These are phyloP conservation scores for Alsophila aescularia DNA, from an alignment of 2,888 invertebrate species.

Conservation along the genomic window DNA sequence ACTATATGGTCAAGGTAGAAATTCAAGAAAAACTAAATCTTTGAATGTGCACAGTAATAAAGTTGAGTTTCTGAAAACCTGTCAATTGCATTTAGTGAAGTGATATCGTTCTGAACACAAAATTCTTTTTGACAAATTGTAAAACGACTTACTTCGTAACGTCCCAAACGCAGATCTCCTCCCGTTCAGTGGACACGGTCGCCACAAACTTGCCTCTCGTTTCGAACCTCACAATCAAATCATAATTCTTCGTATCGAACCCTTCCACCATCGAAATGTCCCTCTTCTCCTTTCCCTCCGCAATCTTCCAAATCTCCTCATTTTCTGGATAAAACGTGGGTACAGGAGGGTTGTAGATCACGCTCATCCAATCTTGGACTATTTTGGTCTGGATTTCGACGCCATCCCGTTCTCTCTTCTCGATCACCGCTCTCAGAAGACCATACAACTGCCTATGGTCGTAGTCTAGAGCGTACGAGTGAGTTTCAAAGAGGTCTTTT, in stretches of 20 bases:
- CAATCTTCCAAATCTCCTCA: conserved; percentile 68
- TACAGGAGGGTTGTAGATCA: conserved; percentile 82
- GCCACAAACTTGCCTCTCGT: conserved; percentile 89
- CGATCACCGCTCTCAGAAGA: conserved; percentile 76
- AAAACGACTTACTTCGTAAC: conserved; percentile 71
- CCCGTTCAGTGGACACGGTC: conserved; percentile 88
- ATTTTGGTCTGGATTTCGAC: conserved; percentile 63
- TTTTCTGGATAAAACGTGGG: conserved; percentile 86
- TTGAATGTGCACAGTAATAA: too few species aligned
- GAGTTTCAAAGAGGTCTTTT: conserved; percentile 88
- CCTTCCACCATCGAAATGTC: conserved; percentile 67
- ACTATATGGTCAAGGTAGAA: too few species aligned
- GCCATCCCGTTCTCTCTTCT: conserved; percentile 67
- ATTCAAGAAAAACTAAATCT: too few species aligned
- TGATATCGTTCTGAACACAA: too few species aligned
- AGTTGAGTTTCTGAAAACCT: too few species aligned
- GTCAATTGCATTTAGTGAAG: too few species aligned
- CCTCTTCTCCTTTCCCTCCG: conserved; percentile 61
- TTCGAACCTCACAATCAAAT: conserved; percentile 86
- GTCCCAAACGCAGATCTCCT: conserved; percentile 94
- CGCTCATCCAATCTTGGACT: conserved; percentile 73
- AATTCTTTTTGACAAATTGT: too few species aligned
- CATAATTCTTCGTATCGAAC: conserved; percentile 80
- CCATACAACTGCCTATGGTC: conserved; percentile 94
- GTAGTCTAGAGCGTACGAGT: conserved; percentile 89